Evolutionary conservation across 2,797 vertebrate species (phyloP), one percentile per base, ranked within the genome.

Genomic region (Squalus acanthias): DNA sequence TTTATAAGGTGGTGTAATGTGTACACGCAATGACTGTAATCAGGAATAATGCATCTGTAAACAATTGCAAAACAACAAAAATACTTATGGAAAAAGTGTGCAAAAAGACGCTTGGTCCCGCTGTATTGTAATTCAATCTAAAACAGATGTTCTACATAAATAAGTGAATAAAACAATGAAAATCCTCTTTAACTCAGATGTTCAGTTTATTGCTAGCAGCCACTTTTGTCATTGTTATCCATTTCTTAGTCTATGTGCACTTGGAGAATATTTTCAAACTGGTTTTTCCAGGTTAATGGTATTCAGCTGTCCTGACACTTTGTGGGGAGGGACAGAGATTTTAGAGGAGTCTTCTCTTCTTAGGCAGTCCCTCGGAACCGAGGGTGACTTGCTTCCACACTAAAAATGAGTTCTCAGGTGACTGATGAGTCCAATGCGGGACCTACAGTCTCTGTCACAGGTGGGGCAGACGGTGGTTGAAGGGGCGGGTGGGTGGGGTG

Each of bases 201-300:
- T 39, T 93, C 63, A 69, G 12, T 12, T 22, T 69, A n/a, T 46
- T 69, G n/a, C 63, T 24, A 93, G 63, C 91, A 93, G n/a, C n/a
- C 91, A 67, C n/a, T 0, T 0, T 92, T 92, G n/a, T 39, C 39
- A 39, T 39, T 39, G 39, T 39, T 39, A 9, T 46, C 20, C 9
- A 22, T 69, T 17, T 69, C 20, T 24, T 46, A 50, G 82, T 85
- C 22, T 20, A 22, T 93, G 9, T n/a, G 20, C 91, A 69, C 17
- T 57, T 93, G 63, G 39, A 69, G 63, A 93, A 93, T 93, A 24
- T 69, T 17, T 93, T 93, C 91, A 69, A 69, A 93, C 91, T 93
- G 91, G 91, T 93, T 93, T 69, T 93, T 93, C 91, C 91, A 93
- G 91, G 60, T 92, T 67, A 67, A 67, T 91, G 63, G 20, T 39